phyloP scores from a whole-genome alignment of 2,113 vertebrate species.

The Chinchilla lanigera region DNA sequence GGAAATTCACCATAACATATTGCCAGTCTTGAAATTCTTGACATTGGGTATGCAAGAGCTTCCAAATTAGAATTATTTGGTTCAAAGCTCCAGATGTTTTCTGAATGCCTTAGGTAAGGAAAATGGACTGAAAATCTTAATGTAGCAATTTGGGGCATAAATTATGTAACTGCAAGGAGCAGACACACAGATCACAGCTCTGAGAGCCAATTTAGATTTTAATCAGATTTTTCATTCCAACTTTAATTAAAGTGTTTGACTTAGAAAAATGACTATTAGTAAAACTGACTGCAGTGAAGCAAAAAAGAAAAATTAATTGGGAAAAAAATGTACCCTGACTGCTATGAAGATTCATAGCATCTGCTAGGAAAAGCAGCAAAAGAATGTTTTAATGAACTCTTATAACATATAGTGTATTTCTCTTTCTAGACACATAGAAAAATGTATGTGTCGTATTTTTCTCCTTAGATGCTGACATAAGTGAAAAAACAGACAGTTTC shows the following conservation, averaged over 20 bases:
- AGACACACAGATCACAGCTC: slow-evolving; percentile 71
- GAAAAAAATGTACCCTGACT: slow-evolving; percentile 60
- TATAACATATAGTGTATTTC: neutral
- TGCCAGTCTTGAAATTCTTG: slow-evolving; percentile 71
- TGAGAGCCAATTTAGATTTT: slow-evolving; percentile 81
- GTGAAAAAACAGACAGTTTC: slow-evolving; percentile 37
- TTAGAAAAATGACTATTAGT: slow-evolving; percentile 65
- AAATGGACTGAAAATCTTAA: slow-evolving; percentile 59
- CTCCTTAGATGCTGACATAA: slow-evolving; percentile 27
- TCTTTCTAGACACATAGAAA: slow-evolving; percentile 50
- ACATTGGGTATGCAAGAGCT: slow-evolving; percentile 59
- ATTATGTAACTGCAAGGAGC: slow-evolving; percentile 70
- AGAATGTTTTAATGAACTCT: slow-evolving; percentile 51
- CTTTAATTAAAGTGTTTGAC: slow-evolving; percentile 83
- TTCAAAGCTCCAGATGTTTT: slow-evolving; percentile 62
- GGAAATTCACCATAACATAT: slow-evolving; percentile 60
- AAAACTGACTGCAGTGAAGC: slow-evolving; percentile 66
- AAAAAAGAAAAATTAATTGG: slow-evolving; percentile 73
- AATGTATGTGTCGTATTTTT: neutral
- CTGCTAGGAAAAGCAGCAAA: slow-evolving; percentile 33
- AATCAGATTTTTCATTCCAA: slow-evolving; percentile 83
- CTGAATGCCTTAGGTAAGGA: slow-evolving; percentile 68
- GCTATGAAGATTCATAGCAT: slow-evolving; percentile 71
- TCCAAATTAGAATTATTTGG: slow-evolving; percentile 67
- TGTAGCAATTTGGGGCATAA: slow-evolving; percentile 67